A percentile compares a stretch with the other conserved stretches of the same genome.
These are phyloP conservation scores for Pangasius sanitwongsei DNA, from an alignment of 2,797 vertebrate species.

Conservation along the genomic window DNA sequence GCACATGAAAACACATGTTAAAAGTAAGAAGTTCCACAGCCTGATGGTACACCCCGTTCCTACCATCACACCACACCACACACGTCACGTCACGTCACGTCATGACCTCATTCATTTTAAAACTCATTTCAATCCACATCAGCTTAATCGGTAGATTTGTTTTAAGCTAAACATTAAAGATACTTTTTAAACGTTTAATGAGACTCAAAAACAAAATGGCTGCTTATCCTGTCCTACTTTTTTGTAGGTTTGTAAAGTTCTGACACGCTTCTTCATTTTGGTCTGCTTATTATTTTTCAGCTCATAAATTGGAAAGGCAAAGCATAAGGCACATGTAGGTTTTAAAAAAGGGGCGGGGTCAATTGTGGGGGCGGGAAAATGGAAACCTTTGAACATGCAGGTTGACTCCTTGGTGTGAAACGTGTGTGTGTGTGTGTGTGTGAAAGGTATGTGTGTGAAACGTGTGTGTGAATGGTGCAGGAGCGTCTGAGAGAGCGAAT, in stretches of 20 bases:
- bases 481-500: background rate
- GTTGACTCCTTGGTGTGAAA: background rate
- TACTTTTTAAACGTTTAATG: background rate
- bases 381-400: background rate
- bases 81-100: background rate
- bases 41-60: background rate
- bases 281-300: background rate
- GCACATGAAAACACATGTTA: background rate
- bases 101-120: background rate
- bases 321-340: background rate
- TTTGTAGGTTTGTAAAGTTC: background rate
- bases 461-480: background rate
- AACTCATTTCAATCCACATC: background rate
- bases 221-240: no score
- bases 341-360: background rate
- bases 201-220: background rate
- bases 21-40: background rate
- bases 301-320: background rate
- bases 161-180: background rate
- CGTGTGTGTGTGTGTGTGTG: no score
- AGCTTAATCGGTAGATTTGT: background rate
- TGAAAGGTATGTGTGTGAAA: no score
- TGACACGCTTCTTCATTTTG: no score
- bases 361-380: background rate
- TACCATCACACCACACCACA: background rate